Base-by-base conservation (phyloP, 2,888 invertebrate genomes). In the Lepetodrilus schrolli region DNA sequence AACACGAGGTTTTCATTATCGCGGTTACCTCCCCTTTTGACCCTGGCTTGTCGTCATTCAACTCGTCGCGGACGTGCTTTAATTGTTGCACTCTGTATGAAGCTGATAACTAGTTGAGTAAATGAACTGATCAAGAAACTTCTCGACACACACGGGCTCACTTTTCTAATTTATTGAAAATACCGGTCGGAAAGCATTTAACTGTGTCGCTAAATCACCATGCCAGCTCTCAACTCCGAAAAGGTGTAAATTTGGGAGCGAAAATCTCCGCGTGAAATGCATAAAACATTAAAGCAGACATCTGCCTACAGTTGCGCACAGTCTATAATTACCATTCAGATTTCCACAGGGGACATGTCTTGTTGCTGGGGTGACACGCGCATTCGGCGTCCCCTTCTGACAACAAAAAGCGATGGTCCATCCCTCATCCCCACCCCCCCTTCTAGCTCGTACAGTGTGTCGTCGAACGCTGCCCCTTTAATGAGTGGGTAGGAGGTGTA, bases 101-200 rank as follows among this genome's bases (percentile, higher is more conserved):
- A 17, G 34, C 13, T 58, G 58, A 58, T 58, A 30, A 58, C 26
- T 58, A 34, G 58, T 34, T 26, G 26, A 30, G 58, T 26, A 58
- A 58, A 58, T 58, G 58, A 58, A 58, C 58, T 30, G 58, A 58
- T 58, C 58, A 58, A 58, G 58, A 17, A 17, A 26, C 30, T 17
- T 30, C 58, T 17, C 34, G 17, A 58, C 34, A 34, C 58, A 34
- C 58, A 30, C 1, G 58, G 34, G 58, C 58, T 58, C 58, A 58
- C 26, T 58, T 58, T 58, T 58, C 58, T 58, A 58, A 58, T 58
- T 58, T 58, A 58, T 58, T 58, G 58, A 58, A 58, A 58, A 58
- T 34, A 58, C 58, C 30, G 30, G 58, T 34, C 30, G 26, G 30
- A 30, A 34, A 58, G 58, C 30, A 58, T 58, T 58, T 58, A 58